These are phyloP conservation scores for Ophion costatus DNA, from an alignment of 2,888 invertebrate genomes.

Conservation along the genomic window DNA sequence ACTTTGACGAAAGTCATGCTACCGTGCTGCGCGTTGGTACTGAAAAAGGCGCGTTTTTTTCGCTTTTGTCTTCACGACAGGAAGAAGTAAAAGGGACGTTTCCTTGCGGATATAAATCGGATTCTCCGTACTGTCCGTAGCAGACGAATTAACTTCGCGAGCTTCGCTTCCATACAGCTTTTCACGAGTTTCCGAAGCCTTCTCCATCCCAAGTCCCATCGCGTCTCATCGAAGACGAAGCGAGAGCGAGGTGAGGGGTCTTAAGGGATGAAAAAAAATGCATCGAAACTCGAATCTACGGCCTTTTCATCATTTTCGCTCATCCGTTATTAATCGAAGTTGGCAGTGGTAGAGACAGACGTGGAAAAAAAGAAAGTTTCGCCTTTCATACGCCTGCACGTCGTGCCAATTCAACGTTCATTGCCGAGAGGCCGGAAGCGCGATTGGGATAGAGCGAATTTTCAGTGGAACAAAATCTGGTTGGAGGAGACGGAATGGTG, in stretches of 20 bases:
- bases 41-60: not conserved
- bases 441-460: conserved; percentile 4
- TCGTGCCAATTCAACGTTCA: conserved; percentile 41
- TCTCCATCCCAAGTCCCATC: conserved; percentile 5
- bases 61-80: conserved; percentile 8
- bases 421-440: conserved; percentile 31
- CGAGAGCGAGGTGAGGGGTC: not conserved
- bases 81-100: conserved; percentile 9
- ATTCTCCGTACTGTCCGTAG: conserved; percentile 45
- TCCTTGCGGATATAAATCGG: conserved; percentile 37
- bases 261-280: conserved; percentile 26
- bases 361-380: conserved; percentile 39
- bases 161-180: conserved; percentile 36
- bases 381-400: conserved; percentile 34
- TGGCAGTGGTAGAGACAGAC: conserved; percentile 13
- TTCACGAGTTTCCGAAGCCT: conserved; percentile 49
- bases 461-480: conserved; percentile 26
- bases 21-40: not conserved
- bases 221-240: conserved; percentile 27
- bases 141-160: conserved; percentile 52
- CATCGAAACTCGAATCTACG: conserved; percentile 51
- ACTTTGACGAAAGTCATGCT: conserved; percentile 35
- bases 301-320: conserved; percentile 50
- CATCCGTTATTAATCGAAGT: conserved; percentile 59
- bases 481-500: not conserved